Evolutionary conservation across 2,888 invertebrate species (phyloP).

Genomic region (Thelaira solivaga): DNA sequence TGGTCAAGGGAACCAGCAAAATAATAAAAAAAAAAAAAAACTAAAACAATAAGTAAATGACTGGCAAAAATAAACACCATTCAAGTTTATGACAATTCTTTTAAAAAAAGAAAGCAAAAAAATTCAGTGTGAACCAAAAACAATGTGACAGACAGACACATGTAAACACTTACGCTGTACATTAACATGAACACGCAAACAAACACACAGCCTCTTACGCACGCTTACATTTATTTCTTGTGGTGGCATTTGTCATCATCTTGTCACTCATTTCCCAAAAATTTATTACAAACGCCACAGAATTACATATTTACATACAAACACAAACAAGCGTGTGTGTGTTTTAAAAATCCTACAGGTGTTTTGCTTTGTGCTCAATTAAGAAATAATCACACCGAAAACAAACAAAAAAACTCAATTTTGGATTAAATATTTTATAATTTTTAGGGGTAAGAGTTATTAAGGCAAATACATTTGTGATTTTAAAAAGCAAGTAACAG

Average conservation of each 20-base stretch:
- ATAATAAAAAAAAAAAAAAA: neutral
- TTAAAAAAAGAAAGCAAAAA: conserved; percentile 33
- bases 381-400: neutral
- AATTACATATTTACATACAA: too few species aligned
- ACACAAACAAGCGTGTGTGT: neutral
- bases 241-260: conserved; percentile 40
- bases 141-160: too few species aligned
- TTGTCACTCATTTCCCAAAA: conserved; percentile 43
- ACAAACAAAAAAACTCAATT: too few species aligned
- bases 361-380: conserved; percentile 6
- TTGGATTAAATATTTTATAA: too few species aligned
- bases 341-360: conserved; percentile 19
- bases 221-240: too few species aligned
- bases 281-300: conserved; percentile 33
- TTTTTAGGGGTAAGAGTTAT: too few species aligned
- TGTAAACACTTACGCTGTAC: too few species aligned
- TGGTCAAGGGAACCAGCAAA: conserved; percentile 15
- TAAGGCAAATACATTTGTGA: too few species aligned
- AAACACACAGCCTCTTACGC: neutral
- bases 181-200: too few species aligned
- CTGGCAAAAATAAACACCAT: conserved; percentile 48
- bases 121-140: too few species aligned
- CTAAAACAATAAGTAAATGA: conserved; percentile 4
- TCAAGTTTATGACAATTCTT: conserved; percentile 29
- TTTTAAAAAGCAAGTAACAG: too few species aligned